These are phyloP conservation scores for Babyrousa celebensis DNA, from an alignment of 2,797 vertebrate species.

Conservation along the genomic window DNA sequence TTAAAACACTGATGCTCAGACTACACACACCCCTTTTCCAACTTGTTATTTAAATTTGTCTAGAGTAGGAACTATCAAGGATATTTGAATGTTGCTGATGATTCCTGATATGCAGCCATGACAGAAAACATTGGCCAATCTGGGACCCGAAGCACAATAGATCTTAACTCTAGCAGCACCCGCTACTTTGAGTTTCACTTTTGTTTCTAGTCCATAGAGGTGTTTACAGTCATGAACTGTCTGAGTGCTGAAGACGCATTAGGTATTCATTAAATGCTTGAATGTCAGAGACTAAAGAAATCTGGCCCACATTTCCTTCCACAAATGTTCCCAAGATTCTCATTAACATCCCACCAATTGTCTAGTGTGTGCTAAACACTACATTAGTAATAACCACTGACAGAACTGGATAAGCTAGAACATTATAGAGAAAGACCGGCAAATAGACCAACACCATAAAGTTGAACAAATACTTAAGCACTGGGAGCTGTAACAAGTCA, in stretches of 20 bases:
- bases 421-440: slow-evolving; percentile 7
- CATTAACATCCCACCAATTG: not conserved
- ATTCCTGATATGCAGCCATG: not conserved
- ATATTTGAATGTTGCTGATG: not conserved
- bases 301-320: not conserved
- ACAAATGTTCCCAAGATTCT: slow-evolving; percentile 14
- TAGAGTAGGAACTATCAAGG: not conserved
- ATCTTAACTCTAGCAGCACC: not conserved
- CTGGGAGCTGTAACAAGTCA: not conserved
- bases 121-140: not conserved
- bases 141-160: not conserved
- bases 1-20: not conserved
- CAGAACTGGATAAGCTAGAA: slow-evolving; percentile 17
- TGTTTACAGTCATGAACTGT: not conserved
- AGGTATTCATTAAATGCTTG: not conserved
- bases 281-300: not conserved
- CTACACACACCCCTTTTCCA: not conserved
- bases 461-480: slow-evolving; percentile 43
- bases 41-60: slow-evolving; percentile 6
- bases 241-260: not conserved
- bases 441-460: slow-evolving; percentile 24
- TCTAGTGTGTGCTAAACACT: not conserved
- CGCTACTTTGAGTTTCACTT: not conserved
- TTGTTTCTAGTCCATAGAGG: not conserved
- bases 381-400: not conserved